Evolutionary conservation across 2,888 invertebrate species (phyloP).

Genomic region (Agonum fuliginosum): DNA sequence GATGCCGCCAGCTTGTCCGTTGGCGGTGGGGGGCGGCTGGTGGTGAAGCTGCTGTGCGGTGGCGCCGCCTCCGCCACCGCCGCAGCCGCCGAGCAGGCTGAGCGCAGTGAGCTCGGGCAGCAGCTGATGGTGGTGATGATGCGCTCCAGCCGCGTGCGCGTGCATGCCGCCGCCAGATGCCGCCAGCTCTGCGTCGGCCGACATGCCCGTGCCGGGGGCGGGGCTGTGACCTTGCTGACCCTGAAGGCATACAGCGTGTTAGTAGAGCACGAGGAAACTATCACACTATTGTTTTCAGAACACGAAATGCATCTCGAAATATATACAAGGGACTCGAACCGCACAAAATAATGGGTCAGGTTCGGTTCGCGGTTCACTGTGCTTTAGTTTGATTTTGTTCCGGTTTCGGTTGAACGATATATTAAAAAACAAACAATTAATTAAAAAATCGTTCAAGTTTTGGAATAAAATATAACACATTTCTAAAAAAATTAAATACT

Average conservation of each 20-base stretch:
- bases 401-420: too few relatives aligned
- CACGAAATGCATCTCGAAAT: neutral
- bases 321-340: too few relatives aligned
- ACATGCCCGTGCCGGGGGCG: slow-evolving; percentile 25
- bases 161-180: slow-evolving; percentile 52
- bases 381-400: too few relatives aligned
- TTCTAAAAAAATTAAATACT: too few relatives aligned
- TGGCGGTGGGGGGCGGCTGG: slow-evolving; percentile 46
- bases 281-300: too few relatives aligned
- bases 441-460: too few relatives aligned
- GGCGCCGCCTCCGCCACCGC: slow-evolving; percentile 10
- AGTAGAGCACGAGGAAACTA: neutral
- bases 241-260: neutral
- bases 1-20: slow-evolving; percentile 44
- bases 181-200: slow-evolving; percentile 51
- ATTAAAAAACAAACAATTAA: too few relatives aligned
- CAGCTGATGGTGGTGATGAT: slow-evolving; percentile 65
- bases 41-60: slow-evolving; percentile 25
- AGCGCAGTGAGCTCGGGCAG: slow-evolving; percentile 71
- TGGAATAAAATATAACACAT: too few relatives aligned
- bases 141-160: slow-evolving; percentile 7
- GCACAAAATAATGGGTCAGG: too few relatives aligned
- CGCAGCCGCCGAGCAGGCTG: slow-evolving; percentile 67
- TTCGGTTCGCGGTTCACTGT: too few relatives aligned
- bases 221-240: slow-evolving; percentile 1